Evolutionary conservation across 2,113 vertebrate species (phyloP).

Genomic region (Pipa parva): DNA sequence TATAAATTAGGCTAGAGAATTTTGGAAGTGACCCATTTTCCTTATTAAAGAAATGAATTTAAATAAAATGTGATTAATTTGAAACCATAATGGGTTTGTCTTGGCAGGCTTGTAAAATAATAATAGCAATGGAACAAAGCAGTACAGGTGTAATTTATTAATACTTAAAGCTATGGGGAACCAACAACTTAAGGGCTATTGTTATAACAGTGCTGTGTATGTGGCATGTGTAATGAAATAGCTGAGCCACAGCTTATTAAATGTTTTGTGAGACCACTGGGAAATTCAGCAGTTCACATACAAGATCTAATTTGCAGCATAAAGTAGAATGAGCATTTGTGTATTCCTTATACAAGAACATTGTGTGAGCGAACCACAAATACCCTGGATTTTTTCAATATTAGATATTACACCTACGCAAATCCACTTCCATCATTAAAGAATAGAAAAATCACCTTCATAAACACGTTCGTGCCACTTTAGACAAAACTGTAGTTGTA

Average conservation of each 20-base stretch:
- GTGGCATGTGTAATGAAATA: constrained; percentile 73
- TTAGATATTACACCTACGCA: constrained; percentile 6
- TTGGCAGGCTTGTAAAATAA: too few species aligned
- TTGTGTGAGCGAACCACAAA: constrained; percentile 11
- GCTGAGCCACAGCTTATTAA: constrained; percentile 72
- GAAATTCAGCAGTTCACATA: constrained; percentile 60
- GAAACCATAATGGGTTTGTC: too few species aligned
- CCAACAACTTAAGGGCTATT: constrained; percentile 64
- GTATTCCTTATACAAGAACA: constrained; percentile 19
- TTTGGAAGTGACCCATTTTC: too few species aligned
- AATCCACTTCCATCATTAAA: too few species aligned
- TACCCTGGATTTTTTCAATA: background rate
- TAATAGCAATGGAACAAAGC: too few species aligned
- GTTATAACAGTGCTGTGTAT: constrained; percentile 73
- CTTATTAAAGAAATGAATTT: too few species aligned
- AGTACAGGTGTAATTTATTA: constrained; percentile 72
- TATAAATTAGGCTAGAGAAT: too few species aligned
- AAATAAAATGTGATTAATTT: too few species aligned
- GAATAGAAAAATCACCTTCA: too few species aligned
- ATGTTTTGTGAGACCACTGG: constrained; percentile 64
- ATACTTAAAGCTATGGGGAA: constrained; percentile 69
- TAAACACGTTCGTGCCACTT: too few species aligned
- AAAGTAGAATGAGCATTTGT: constrained; percentile 23
- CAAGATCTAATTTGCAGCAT: constrained; percentile 32
- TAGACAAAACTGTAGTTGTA: too few species aligned